A percentile compares a stretch with the other conserved stretches of the same genome.
Conservation (phyloP, 2,888 invertebrate species). For the Cosmorhoe ocellata region DNA sequence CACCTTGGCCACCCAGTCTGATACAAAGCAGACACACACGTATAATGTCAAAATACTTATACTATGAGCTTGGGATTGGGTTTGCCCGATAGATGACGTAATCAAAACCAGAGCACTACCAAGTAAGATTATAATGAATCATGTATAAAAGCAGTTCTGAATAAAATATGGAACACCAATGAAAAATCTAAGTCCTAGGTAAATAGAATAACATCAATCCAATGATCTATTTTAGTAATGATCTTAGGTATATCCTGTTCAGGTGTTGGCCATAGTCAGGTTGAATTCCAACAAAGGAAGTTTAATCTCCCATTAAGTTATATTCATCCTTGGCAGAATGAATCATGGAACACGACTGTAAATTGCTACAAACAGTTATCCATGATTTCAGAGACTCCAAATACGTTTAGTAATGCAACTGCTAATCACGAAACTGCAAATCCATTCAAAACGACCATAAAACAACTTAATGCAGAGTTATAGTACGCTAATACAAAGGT, state of each 20-base stretch:
- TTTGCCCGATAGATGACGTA: background rate
- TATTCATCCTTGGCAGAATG: slow-evolving; percentile 25
- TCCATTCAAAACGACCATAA: slow-evolving; percentile 29
- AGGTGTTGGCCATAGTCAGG: slow-evolving; percentile 3
- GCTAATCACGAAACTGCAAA: slow-evolving; percentile 37
- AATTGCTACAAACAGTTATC: slow-evolving; percentile 24
- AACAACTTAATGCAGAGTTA: slow-evolving; percentile 29
- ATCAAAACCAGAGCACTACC: background rate
- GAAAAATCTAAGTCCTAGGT: too few relatives aligned
- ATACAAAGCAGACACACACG: slow-evolving; percentile 16
- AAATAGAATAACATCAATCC: too few relatives aligned
- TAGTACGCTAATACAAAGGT: slow-evolving; percentile 23
- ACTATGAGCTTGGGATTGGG: background rate
- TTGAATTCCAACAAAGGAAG: slow-evolving; percentile 7
- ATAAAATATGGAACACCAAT: too few relatives aligned
- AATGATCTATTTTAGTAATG: too few relatives aligned
- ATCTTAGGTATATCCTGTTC: background rate
- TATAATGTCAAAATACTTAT: slow-evolving; percentile 12
- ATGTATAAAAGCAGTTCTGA: too few relatives aligned
- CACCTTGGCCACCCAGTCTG: slow-evolving; percentile 19
- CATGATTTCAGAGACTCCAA: slow-evolving; percentile 31
- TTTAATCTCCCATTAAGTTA: slow-evolving; percentile 13
- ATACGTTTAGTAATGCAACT: slow-evolving; percentile 31
- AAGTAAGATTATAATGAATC: too few relatives aligned
- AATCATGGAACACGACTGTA: slow-evolving; percentile 18